Evolutionary conservation across 2,888 invertebrate species (phyloP), one percentile per base, ranked within the genome.

Genomic region (Dascillus cervinus): DNA sequence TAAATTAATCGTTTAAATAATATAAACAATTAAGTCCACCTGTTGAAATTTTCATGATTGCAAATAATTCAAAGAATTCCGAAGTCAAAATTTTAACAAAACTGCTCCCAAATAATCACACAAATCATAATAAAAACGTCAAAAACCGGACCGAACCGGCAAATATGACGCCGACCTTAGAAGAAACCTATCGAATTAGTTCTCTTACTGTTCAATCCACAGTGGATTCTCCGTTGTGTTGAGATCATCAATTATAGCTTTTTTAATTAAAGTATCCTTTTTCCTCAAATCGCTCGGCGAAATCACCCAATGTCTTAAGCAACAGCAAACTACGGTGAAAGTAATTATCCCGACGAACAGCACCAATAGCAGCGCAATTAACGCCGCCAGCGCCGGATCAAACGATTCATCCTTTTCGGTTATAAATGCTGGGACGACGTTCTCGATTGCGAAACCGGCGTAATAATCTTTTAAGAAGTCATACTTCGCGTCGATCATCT

Each of bases 191-290:
- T n/a, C n/a, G n/a, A n/a, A n/a, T n/a, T n/a, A n/a, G n/a, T n/a
- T n/a, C n/a, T n/a, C n/a, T 70, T 61, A 82, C 81, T 88, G 89
- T 69, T 91, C 91, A 52, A 90, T 79, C 91, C 90, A 91, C 8
- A 91, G 66, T 0, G 90, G 91, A 70, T 91, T 91, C 62, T 91
- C 91, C 0, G 90, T 91, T 1, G 88, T 89, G 51, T 86, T 87
- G 26, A 88, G 65, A 54, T 89, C 88, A 47, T 89, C 87, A 17
- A 88, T 77, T 28, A 87, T 85, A 41, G 85, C 79, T 39, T 87
- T 79, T 33, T 87, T 81, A 12, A 87, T 87, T 8, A 89, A 65
- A 24, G 86, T 84, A 58, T 89, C 88, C 32, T 86, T 87, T 39
- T 85, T 80, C 46, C 83, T 82, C 49, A 87, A 79, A 29, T 79